phyloP scores from a whole-genome alignment of 2,113 vertebrate species.

The Cephalophus harveyi region DNA sequence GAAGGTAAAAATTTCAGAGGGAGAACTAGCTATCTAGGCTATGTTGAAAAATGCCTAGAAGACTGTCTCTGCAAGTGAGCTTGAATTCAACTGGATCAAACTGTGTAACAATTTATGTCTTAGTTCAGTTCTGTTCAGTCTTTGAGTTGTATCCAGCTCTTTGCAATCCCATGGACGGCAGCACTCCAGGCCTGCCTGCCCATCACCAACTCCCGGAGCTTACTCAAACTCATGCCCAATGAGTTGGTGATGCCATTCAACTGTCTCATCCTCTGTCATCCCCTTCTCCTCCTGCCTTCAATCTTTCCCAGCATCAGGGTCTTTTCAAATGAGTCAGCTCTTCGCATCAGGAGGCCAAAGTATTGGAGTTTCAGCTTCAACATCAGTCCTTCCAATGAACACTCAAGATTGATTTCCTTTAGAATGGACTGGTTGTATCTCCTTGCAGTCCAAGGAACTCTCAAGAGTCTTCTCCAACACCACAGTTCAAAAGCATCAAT shows the following conservation, averaged over 20 bases:
- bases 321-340: neutral
- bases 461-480: neutral
- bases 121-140: neutral
- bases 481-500: neutral
- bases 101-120: neutral
- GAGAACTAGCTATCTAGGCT: neutral
- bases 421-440: neutral
- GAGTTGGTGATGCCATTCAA: neutral
- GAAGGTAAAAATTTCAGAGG: neutral
- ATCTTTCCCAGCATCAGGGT: neutral
- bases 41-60: neutral
- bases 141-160: neutral
- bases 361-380: neutral
- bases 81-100: neutral
- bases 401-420: neutral
- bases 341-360: neutral
- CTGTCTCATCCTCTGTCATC: rapidly evolving
- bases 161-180: neutral
- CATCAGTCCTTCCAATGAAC: neutral
- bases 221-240: neutral
- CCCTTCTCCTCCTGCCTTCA: neutral
- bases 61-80: neutral
- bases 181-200: neutral
- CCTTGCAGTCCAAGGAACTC: neutral
- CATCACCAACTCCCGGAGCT: neutral